Conservation (phyloP, 2,113 vertebrate genomes). For the Scytalopus superciliaris region DNA sequence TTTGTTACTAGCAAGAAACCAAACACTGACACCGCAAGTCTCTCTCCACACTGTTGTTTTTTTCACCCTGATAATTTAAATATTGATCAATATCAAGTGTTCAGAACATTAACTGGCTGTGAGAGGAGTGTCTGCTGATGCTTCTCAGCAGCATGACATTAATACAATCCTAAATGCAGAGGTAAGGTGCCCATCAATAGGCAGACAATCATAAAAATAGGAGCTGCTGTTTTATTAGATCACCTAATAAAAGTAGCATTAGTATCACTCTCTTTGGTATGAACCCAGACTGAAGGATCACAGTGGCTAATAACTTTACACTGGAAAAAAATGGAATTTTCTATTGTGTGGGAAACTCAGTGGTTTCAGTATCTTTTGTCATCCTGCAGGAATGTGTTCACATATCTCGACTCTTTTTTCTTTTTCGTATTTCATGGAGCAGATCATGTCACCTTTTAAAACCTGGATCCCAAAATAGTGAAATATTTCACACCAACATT, state of each 20-base stretch:
- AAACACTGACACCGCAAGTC: background rate
- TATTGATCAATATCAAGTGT: background rate
- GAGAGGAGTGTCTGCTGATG: background rate
- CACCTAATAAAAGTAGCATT: background rate
- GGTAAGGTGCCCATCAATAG: background rate
- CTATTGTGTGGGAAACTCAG: background rate
- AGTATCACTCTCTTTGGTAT: background rate
- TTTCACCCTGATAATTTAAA: background rate
- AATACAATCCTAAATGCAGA: background rate
- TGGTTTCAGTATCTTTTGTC: background rate
- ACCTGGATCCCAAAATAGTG: background rate
- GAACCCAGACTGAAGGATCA: background rate
- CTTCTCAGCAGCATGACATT: background rate
- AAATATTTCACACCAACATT: background rate
- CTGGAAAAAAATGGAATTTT: background rate
- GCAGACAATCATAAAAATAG: background rate
- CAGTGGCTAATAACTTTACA: fast-evolving
- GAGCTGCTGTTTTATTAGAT: background rate
- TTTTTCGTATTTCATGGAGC: background rate
- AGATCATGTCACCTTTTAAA: background rate
- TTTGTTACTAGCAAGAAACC: background rate
- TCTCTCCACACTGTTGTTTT: background rate
- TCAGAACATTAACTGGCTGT: background rate
- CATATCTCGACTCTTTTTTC: too few species aligned
- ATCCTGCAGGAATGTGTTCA: background rate